Base-by-base conservation (phyloP, 2,797 vertebrate genomes). In the Glyptemys insculpta region DNA sequence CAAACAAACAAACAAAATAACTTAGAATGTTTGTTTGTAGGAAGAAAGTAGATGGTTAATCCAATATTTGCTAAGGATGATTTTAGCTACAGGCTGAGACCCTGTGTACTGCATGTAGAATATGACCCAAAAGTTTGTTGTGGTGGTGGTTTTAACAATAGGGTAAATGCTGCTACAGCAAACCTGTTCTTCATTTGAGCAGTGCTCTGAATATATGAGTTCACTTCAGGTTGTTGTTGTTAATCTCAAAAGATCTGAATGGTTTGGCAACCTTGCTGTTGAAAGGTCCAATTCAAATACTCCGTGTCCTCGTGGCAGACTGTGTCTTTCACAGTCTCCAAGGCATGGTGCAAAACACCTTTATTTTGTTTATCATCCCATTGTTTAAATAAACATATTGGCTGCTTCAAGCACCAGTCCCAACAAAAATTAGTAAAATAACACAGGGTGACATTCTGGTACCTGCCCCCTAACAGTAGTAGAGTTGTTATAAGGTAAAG, bases 91-190 rank as follows among this genome's bases (percentile, higher is more conserved):
- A 25, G 65, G 62, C 8, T 59, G 54, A 96, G 65, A 29, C 5
- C 25, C 0, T 21, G 25, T 90, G 91, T 50, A 47, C 18, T 47
- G 82, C 72, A 74, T 92, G 50, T 53, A 87, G 83, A 91, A 59
- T 95, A 31, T 94, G 93, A 88, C 80, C 84, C 88, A 85, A 78
- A 82, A 88, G 53, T 83, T 92, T 79, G 16, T 92, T 94, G 89
- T 91, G 88, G 5, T 79, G 34, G 85, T 87, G 12, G 3, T 62
- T 72, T 41, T 65, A 88, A 62, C 94, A 94, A 84, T 68, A 81
- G 2, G 0, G 7, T 94, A 88, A 83, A 95, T 87, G 86, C 81
- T 94, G 4, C 93, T 86, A 44, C 85, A 89, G 88, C 59, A 76
- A 37, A 12, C 47, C 81, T 78, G 15, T 82, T 91, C 52, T 79